Evolutionary conservation across 2,113 vertebrate genomes (phyloP).

Genomic region (Podarcis cretensis): DNA sequence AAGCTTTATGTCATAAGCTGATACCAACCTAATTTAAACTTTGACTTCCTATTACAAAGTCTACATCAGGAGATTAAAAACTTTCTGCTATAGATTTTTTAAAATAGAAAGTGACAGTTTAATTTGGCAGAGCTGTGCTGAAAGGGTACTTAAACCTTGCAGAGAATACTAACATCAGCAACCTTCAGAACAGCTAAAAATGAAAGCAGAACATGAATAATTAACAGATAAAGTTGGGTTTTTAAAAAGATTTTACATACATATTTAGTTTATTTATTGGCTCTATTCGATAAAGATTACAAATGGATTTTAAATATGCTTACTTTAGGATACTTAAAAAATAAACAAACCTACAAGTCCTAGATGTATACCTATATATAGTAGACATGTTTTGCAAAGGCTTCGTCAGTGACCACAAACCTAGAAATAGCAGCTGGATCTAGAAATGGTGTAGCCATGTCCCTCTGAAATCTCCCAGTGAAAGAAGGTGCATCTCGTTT

Average conservation of each 20-base stretch:
- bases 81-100: constrained; percentile 60
- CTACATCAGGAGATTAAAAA: constrained; percentile 68
- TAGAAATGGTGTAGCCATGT: background rate
- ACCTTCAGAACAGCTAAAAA: constrained; percentile 49
- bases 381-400: background rate
- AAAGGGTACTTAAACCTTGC: constrained; percentile 57
- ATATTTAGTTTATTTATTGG: constrained; percentile 5
- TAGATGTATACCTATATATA: background rate
- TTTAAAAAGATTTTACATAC: background rate
- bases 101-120: constrained; percentile 70
- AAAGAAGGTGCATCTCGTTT: background rate
- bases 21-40: constrained; percentile 61
- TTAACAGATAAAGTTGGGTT: constrained; percentile 55
- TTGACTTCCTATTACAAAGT: constrained; percentile 60
- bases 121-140: constrained; percentile 67
- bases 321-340: background rate
- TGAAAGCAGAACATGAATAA: constrained; percentile 70
- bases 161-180: constrained; percentile 67
- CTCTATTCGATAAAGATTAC: background rate
- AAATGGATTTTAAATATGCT: background rate
- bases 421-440: background rate
- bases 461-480: background rate
- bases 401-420: background rate
- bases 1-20: constrained; percentile 59
- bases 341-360: background rate